A percentile compares a stretch with the other conserved stretches of the same genome.
Conservation (phyloP, 2,888 invertebrate genomes). For the Dorcus parallelipipedus region DNA sequence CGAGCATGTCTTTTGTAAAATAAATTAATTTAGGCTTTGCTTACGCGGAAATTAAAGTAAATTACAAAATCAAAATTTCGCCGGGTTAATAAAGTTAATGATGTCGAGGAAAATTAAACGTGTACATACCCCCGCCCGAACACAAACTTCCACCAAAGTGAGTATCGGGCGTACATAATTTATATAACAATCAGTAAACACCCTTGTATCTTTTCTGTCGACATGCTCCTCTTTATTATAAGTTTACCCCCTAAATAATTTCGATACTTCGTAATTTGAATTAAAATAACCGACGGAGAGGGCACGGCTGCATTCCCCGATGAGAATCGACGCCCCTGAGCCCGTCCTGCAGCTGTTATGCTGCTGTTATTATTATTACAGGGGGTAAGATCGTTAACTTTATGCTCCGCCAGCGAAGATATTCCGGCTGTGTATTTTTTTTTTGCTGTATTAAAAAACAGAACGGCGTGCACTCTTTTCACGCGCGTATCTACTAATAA, state of each 20-base stretch:
- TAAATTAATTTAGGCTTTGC: no score
- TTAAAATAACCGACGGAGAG: neutral
- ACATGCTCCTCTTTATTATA: neutral
- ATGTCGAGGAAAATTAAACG: no score
- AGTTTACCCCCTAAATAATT: slow-evolving; percentile 11
- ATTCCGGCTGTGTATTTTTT: no score
- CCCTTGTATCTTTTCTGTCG: neutral
- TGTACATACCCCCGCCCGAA: no score
- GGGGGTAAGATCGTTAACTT: slow-evolving; percentile 28
- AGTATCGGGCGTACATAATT: neutral
- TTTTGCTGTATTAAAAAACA: no score
- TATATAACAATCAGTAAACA: neutral
- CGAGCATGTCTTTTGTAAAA: no score
- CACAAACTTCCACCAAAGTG: no score
- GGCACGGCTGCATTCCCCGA: neutral
- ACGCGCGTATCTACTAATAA: no score
- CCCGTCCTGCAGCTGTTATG: slow-evolving; percentile 24
- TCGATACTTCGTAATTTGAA: slow-evolving; percentile 14
- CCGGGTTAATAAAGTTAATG: no score
- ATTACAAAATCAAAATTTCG: no score
- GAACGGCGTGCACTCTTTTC: no score
- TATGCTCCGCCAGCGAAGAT: neutral
- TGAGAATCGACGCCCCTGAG: slow-evolving; percentile 14
- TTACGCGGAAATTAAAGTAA: no score
- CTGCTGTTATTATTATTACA: slow-evolving; percentile 13